Percentiles rank a stretch among this genome's conserved stretches.
These are phyloP conservation scores for Helicoverpa armigera DNA, from an alignment of 1,140 invertebrate genomes.

Conservation along the genomic window DNA sequence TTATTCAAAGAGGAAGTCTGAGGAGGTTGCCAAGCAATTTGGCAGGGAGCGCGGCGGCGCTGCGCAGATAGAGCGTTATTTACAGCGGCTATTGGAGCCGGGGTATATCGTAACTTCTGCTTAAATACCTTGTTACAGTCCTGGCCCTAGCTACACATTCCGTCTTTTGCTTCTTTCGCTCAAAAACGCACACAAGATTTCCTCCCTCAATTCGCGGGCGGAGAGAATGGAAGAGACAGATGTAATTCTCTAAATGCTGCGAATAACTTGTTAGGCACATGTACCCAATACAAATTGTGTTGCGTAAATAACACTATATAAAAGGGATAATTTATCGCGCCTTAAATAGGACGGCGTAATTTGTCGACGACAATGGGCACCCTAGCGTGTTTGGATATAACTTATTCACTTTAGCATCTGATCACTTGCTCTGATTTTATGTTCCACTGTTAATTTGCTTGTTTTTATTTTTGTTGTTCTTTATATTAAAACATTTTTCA, in stretches of 20 bases:
- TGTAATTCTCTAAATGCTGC: slow-evolving; percentile 25
- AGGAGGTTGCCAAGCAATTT: slow-evolving; percentile 82
- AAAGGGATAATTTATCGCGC: slow-evolving; percentile 63
- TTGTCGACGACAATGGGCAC: slow-evolving; percentile 64
- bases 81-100: slow-evolving; percentile 70
- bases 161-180: slow-evolving; percentile 50
- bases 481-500: background rate
- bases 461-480: background rate
- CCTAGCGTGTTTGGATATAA: slow-evolving; percentile 56
- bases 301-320: slow-evolving; percentile 43
- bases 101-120: slow-evolving; percentile 72
- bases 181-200: slow-evolving; percentile 52
- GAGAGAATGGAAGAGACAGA: background rate
- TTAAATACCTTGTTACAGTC: slow-evolving; percentile 75
- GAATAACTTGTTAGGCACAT: slow-evolving; percentile 13
- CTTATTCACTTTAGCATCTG: slow-evolving; percentile 64
- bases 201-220: background rate
- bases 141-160: slow-evolving; percentile 48
- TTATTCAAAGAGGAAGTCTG: slow-evolving; percentile 78
- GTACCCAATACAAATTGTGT: slow-evolving; percentile 26
- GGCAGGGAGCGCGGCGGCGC: slow-evolving; percentile 67
- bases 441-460: slow-evolving; percentile 48
- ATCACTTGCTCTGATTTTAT: slow-evolving; percentile 62
- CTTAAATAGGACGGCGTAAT: slow-evolving; percentile 68
- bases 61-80: slow-evolving; percentile 77